Evolutionary conservation across 2,113 vertebrate species (phyloP).

Genomic region (Mastomys natalensis): DNA sequence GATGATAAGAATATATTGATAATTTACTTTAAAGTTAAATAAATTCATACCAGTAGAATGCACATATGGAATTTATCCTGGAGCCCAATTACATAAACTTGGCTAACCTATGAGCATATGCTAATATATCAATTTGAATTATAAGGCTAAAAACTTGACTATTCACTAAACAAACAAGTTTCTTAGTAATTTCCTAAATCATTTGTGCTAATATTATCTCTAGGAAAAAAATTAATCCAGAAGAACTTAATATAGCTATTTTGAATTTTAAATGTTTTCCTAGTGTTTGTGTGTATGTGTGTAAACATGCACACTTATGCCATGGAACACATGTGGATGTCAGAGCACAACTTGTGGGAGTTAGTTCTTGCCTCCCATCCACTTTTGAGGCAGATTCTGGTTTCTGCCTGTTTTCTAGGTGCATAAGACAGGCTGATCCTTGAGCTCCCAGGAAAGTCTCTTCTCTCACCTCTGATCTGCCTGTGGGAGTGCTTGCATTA

Average conservation of each 20-base stretch:
- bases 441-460: background rate
- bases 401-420: background rate
- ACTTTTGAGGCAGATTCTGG: background rate
- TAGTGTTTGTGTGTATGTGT: background rate
- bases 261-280: background rate
- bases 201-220: background rate
- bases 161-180: background rate
- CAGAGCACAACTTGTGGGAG: background rate
- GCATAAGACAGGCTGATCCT: background rate
- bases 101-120: background rate
- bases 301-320: background rate
- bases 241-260: background rate
- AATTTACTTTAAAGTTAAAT: background rate
- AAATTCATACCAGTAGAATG: background rate
- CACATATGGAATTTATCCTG: background rate
- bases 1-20: background rate
- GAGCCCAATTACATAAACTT: background rate
- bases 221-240: background rate
- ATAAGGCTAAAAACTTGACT: background rate
- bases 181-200: constrained; percentile 11
- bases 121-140: background rate
- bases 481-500: background rate
- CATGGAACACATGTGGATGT: background rate
- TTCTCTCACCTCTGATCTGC: background rate
- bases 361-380: background rate